Conservation (phyloP, 2,113 vertebrate species). For the pig (Sus scrofa) region T2T-Sscrofa CM000817.6:25024001-25024500, state of each 20-base stretch:
- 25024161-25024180: not conserved
- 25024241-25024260: not conserved
- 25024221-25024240: not conserved
- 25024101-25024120: not conserved
- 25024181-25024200: not conserved
- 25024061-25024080: not conserved
- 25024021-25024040: not conserved
- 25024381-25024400: not conserved
- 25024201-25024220: not conserved
- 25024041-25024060: not conserved
- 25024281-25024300: not conserved
- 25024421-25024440: conserved; percentile 1
- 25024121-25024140: not conserved
- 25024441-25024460: not conserved
- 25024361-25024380: not conserved
- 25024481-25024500: not conserved
- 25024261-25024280: not conserved
- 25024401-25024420: not conserved
- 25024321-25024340: not conserved
- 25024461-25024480: not conserved
- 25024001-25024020: not conserved
- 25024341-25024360: not conserved
- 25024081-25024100: not conserved
- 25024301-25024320: not conserved
- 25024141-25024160: not conserved